phyloP scores from a whole-genome alignment of 2,113 vertebrate genomes.

The Pseudonaja textilis region DNA sequence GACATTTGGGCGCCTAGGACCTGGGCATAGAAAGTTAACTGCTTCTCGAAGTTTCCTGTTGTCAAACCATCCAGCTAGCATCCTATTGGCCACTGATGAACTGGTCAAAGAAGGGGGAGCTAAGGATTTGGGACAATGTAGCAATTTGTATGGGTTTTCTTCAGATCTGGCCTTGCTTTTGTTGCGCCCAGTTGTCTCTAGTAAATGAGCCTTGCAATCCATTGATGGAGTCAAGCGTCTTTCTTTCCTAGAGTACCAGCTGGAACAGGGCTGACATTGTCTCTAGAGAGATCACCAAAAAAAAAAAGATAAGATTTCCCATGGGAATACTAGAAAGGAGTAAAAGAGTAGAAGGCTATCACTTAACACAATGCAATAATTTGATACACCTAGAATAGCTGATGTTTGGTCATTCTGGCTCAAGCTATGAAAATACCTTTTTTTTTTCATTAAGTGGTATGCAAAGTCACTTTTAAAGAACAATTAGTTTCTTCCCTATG shows the following conservation, averaged over 20 bases:
- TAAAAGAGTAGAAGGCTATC: neutral
- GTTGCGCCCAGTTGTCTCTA: neutral
- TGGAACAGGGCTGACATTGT: no score
- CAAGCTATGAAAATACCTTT: neutral
- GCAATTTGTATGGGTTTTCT: neutral
- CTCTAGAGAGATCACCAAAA: neutral
- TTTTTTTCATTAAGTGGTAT: neutral
- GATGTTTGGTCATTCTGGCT: neutral
- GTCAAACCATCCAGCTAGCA: neutral
- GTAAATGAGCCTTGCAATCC: neutral
- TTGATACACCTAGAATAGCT: neutral
- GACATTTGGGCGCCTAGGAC: neutral
- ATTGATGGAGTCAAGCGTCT: neutral
- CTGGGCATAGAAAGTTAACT: neutral
- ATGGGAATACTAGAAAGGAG: neutral
- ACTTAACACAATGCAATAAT: neutral
- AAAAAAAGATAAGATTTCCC: neutral
- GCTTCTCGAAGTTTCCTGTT: neutral
- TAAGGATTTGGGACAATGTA: neutral
- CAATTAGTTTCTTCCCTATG: neutral
- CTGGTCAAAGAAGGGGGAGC: neutral
- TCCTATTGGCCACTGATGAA: neutral
- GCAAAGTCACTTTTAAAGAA: neutral
- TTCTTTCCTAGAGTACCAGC: neutral
- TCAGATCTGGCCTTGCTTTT: neutral